Conservation (phyloP, 2,797 vertebrate genomes). For the Squalus acanthias region DNA sequence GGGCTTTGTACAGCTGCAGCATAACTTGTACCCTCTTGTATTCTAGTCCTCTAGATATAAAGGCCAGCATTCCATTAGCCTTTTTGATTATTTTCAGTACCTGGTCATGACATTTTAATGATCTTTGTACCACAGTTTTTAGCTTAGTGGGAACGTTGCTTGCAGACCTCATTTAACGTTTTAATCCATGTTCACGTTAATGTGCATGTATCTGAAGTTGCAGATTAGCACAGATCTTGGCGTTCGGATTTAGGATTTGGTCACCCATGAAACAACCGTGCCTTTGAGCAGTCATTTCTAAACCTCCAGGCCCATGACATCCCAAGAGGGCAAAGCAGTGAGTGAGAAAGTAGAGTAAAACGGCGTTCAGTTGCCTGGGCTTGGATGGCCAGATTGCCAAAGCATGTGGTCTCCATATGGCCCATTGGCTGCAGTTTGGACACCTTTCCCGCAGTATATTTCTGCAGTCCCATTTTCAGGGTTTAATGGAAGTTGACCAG, state of each 20-base stretch:
- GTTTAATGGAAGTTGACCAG: not conserved
- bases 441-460: no score
- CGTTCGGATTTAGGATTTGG: not conserved
- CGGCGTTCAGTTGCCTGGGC: not conserved
- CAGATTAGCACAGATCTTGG: not conserved
- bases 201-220: not conserved
- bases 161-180: no score
- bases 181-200: not conserved
- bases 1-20: no score
- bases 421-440: no score
- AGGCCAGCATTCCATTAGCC: no score
- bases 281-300: not conserved
- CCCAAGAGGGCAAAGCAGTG: not conserved
- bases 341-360: not conserved
- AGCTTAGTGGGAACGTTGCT: no score
- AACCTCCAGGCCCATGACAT: not conserved
- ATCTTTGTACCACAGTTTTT: no score
- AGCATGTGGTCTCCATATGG: not conserved
- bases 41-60: no score
- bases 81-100: no score
- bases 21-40: no score
- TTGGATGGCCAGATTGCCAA: not conserved
- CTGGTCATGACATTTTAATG: no score
- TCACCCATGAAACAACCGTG: not conserved
- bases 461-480: not conserved